Conservation (phyloP, 2,888 invertebrate species). For the Eupithecia dodoneata region DNA sequence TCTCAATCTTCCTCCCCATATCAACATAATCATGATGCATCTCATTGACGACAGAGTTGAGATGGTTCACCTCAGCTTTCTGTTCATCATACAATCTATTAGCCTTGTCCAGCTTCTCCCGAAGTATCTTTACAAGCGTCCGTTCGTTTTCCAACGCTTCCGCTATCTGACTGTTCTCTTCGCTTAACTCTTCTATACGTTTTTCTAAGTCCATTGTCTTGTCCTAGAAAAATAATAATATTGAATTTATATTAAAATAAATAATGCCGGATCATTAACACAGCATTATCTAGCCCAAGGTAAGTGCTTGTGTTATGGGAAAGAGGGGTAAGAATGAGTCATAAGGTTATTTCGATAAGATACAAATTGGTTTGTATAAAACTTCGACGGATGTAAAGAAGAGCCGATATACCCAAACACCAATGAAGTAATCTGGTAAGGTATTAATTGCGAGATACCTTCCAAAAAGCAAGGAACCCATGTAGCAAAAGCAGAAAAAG, state of each 20-base stretch:
- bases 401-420: background rate
- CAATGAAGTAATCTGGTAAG: background rate
- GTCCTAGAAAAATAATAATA: conserved; percentile 53
- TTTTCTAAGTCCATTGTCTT: conserved; percentile 71
- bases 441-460: background rate
- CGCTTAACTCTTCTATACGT: conserved; percentile 76
- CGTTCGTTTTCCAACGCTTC: conserved; percentile 83
- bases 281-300: too few relatives aligned
- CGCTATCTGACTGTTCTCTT: conserved; percentile 77
- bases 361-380: background rate
- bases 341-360: background rate
- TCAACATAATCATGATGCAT: conserved; percentile 76
- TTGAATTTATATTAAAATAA: too few relatives aligned
- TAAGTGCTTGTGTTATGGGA: conserved; percentile 25
- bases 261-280: too few relatives aligned
- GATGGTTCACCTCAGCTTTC: conserved; percentile 75
- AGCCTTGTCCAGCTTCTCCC: conserved; percentile 79
- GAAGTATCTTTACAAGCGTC: conserved; percentile 76
- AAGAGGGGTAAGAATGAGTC: background rate
- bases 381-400: background rate
- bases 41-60: conserved; percentile 71
- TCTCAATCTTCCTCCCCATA: conserved; percentile 74
- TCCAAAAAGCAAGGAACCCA: background rate
- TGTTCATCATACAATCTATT: conserved; percentile 79
- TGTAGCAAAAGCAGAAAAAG: background rate